A percentile compares a stretch with the other conserved stretches of the same genome.
phyloP scores from a whole-genome alignment of 2,888 invertebrate species.

The Oeneis ivallda region DNA sequence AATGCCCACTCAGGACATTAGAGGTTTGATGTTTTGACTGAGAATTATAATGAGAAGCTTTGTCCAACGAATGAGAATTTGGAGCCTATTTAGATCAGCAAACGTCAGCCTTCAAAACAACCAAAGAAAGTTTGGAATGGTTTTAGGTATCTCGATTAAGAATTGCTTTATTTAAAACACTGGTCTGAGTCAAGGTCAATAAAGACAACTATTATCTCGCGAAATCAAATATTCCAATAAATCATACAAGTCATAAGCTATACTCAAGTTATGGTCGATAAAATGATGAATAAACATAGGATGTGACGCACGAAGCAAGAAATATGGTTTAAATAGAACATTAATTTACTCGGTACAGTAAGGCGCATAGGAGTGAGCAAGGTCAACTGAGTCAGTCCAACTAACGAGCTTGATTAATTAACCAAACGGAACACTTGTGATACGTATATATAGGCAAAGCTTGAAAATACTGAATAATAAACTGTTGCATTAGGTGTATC shows the following conservation, averaged over 20 bases:
- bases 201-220: background rate
- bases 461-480: background rate
- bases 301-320: constrained; percentile 20
- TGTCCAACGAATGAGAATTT: no score
- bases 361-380: constrained; percentile 13
- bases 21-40: no score
- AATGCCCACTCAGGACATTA: no score
- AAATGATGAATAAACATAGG: constrained; percentile 19
- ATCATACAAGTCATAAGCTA: background rate
- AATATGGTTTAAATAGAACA: constrained; percentile 20
- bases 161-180: background rate
- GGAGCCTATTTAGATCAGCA: no score
- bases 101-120: no score
- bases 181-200: background rate
- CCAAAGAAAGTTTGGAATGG: no score
- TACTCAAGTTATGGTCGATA: constrained; percentile 6
- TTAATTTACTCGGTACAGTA: constrained; percentile 16
- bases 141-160: no score
- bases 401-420: constrained; percentile 22
- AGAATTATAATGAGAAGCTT: no score
- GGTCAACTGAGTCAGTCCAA: constrained; percentile 21
- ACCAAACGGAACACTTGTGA: constrained; percentile 15
- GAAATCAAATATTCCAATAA: background rate
- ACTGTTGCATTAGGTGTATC: background rate
- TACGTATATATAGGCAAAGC: constrained; percentile 1